Base-by-base conservation (phyloP, 2,888 invertebrate species). In the Drosophila fulvimacula region DNA sequence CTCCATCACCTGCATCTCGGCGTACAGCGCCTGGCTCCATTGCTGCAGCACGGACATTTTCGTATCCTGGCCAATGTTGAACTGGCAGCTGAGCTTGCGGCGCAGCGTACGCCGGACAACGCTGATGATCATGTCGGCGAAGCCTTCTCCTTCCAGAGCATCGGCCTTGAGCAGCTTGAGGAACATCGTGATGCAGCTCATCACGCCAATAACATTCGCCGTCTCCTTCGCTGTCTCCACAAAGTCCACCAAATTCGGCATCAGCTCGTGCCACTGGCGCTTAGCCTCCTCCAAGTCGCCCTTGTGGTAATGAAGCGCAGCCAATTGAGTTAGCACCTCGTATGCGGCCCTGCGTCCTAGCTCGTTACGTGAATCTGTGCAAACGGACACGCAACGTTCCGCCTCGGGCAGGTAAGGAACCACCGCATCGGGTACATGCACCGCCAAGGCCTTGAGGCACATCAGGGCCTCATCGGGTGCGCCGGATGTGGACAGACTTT, bases 1-100 rank as follows among this genome's bases (percentile, higher is more conserved):
- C 27, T 57, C 57, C 57, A 57, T 57, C 19, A 57, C 57, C 15
- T 15, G 27, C 19, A 19, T 46, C 19, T 57, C 57, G 57, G 27
- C 5, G 2, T 46, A 19, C 15, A 57, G 13, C 3, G 46, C 46
- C 27, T 57, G 57, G 57, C 57, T 57, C 17, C 46, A 57, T 15
- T 46, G 5, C 36, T 57, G 46, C 46, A 57, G 36, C 13, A 5
- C 1, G 17, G 17, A 13, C 46, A 57, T 57, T 0, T 46, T 46
- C 6, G 13, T 15, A 10, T 57, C 46, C 36, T 57, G 46, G 10
- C 44, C 36, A 27, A 57, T 48, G 27, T 46, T 38, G 11, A 57
- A 46, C 46, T 57, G 57, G 10, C 57, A 46, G 36, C 17, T 17
- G 5, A 57, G 36, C 57, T 57, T 57, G 46, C 57, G 46, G 17